phyloP scores from a whole-genome alignment of 2,113 vertebrate species.

The Tragelaphus strepsiceros region DNA sequence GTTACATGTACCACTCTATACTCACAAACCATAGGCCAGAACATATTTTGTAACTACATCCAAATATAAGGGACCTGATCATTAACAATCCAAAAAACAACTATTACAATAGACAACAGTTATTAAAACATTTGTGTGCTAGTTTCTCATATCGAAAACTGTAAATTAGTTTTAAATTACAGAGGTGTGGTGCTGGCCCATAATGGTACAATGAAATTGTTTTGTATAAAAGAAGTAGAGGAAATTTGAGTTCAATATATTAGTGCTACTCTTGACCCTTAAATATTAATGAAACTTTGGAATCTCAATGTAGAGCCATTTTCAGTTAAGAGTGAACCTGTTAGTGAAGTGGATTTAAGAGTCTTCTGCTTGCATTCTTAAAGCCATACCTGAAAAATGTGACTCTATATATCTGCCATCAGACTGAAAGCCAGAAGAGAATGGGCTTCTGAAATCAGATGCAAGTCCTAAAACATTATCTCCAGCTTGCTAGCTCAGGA shows the following conservation, averaged over 20 bases:
- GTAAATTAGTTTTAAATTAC: neutral
- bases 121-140: neutral
- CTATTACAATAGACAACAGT: neutral
- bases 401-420: slow-evolving; percentile 26
- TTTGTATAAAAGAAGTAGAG: neutral
- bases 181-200: neutral
- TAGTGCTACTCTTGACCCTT: neutral
- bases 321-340: slow-evolving; percentile 15
- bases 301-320: neutral
- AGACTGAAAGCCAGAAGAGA: neutral
- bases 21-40: neutral
- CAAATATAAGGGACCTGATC: neutral
- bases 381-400: slow-evolving; percentile 26
- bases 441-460: slow-evolving; percentile 19
- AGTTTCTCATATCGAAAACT: neutral
- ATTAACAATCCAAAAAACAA: neutral
- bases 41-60: neutral
- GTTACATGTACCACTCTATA: neutral
- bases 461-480: neutral
- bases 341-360: slow-evolving; percentile 6
- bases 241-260: neutral
- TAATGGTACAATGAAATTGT: neutral
- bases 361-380: slow-evolving; percentile 25
- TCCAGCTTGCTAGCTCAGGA: neutral
- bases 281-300: neutral